Conservation (phyloP, 2,113 vertebrate species). For the Perca schrenkii region DNA sequence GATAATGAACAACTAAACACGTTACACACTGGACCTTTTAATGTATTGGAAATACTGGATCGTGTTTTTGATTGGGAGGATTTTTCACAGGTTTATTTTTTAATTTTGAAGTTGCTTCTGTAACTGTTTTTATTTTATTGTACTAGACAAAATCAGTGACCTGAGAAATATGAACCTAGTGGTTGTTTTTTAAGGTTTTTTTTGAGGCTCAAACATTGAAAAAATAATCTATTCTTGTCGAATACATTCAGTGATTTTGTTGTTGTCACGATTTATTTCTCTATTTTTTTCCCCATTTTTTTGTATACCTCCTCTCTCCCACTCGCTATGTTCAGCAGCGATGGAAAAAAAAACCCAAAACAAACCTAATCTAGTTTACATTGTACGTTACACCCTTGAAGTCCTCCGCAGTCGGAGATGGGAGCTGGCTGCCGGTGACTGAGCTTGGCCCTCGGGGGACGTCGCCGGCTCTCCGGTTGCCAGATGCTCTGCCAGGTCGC, state of each 20-base stretch:
- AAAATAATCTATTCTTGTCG: too few relatives aligned
- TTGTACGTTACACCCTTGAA: constrained; percentile 33
- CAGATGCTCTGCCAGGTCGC: constrained; percentile 71
- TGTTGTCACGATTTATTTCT: neutral
- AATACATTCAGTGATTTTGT: neutral
- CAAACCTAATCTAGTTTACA: neutral
- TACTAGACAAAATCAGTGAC: too few relatives aligned
- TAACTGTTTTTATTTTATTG: too few relatives aligned
- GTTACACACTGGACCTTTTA: too few relatives aligned
- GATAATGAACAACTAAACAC: too few relatives aligned
- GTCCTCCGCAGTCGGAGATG: constrained; percentile 35
- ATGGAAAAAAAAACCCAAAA: neutral
- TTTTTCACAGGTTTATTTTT: too few relatives aligned
- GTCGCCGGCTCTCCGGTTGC: constrained; percentile 34
- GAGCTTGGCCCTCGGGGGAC: constrained; percentile 61
- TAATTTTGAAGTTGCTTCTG: too few relatives aligned
- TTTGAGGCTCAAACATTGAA: neutral
- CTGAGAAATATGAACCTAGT: neutral
- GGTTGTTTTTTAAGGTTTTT: neutral
- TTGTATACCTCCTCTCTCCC: neutral
- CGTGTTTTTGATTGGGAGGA: too few relatives aligned
- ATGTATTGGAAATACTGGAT: too few relatives aligned
- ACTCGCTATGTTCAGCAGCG: neutral
- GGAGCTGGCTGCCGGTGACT: constrained; percentile 46
- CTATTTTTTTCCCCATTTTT: neutral